A percentile compares a stretch with the other conserved stretches of the same genome.
phyloP scores from a whole-genome alignment of 1,140 invertebrate genomes.

The Drosophila nasuta region DNA sequence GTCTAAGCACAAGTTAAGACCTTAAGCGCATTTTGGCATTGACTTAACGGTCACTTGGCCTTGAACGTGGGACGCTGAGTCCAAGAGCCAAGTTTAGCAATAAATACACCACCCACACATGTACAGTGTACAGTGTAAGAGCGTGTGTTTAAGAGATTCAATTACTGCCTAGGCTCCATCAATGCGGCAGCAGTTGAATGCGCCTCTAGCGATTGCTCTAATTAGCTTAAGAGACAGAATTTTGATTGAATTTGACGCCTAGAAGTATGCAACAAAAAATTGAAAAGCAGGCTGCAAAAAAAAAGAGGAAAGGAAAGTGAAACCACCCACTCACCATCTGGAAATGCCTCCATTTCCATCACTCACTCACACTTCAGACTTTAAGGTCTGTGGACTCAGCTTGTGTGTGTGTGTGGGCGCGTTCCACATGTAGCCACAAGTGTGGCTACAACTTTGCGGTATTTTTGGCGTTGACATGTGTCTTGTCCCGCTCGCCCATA shows the following conservation, averaged over 20 bases:
- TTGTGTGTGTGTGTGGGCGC: conserved; percentile 5
- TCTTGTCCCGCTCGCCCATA: conserved; percentile 42
- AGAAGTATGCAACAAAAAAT: conserved; percentile 48
- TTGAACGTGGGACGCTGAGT: conserved; percentile 29
- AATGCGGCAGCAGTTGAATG: conserved; percentile 22
- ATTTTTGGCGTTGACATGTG: conserved; percentile 74
- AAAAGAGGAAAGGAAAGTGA: not conserved
- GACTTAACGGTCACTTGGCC: conserved; percentile 64
- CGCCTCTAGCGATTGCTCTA: conserved; percentile 50
- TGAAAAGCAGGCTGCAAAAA: conserved; percentile 31
- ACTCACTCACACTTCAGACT: not conserved
- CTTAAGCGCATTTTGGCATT: conserved; percentile 61
- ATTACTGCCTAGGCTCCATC: conserved; percentile 29
- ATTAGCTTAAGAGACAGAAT: conserved; percentile 60
- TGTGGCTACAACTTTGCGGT: conserved; percentile 61
- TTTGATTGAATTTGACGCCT: conserved; percentile 69
- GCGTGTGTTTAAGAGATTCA: conserved; percentile 34
- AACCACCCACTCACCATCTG: not conserved
- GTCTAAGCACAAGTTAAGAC: conserved; percentile 62
- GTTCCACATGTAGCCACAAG: conserved; percentile 45
- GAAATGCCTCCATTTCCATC: not conserved
- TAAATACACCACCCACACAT: conserved; percentile 19
- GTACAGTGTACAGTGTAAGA: not conserved
- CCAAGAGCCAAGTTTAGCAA: conserved; percentile 53
- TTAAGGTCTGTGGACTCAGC: not conserved